Evolutionary conservation across 2,797 vertebrate species (phyloP).

Genomic region (Trematomus bernacchii): DNA sequence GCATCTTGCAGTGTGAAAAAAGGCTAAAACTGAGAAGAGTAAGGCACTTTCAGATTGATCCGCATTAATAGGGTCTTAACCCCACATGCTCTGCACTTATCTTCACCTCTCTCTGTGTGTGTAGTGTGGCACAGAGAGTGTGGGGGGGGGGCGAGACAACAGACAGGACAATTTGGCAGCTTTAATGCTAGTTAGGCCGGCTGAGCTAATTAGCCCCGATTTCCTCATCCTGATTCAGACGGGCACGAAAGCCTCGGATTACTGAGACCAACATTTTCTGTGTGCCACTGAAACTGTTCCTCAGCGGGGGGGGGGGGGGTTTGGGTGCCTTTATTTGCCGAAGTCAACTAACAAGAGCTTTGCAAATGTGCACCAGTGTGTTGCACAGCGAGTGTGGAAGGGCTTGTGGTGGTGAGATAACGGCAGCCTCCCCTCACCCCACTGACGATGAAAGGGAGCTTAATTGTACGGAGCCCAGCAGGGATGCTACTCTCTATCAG

Average conservation of each 20-base stretch:
- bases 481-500: slow-evolving; percentile 45
- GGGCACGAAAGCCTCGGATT: slow-evolving; percentile 74
- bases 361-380: slow-evolving; percentile 39
- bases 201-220: slow-evolving; percentile 79
- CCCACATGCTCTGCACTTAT: background rate
- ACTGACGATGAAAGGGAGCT: slow-evolving; percentile 45
- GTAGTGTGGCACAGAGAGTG: slow-evolving; percentile 5
- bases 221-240: slow-evolving; percentile 70
- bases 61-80: slow-evolving; percentile 4
- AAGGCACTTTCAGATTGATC: slow-evolving; percentile 23
- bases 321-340: slow-evolving; percentile 31
- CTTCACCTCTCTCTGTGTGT: slow-evolving; percentile 13
- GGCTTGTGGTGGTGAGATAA: slow-evolving; percentile 43
- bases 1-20: slow-evolving; percentile 1
- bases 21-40: background rate
- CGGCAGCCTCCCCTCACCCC: slow-evolving; percentile 22
- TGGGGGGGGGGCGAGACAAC: slow-evolving; percentile 16
- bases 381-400: slow-evolving; percentile 33
- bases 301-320: background rate
- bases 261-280: slow-evolving; percentile 52
- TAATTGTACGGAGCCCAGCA: slow-evolving; percentile 54
- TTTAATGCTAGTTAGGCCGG: slow-evolving; percentile 68
- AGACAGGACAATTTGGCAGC: slow-evolving; percentile 58
- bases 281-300: slow-evolving; percentile 33
- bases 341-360: slow-evolving; percentile 59